Percentiles rank a stretch among this genome's conserved stretches.
phyloP scores from a whole-genome alignment of 2,888 invertebrate species.

The Drosophila subsilvestris region DNA sequence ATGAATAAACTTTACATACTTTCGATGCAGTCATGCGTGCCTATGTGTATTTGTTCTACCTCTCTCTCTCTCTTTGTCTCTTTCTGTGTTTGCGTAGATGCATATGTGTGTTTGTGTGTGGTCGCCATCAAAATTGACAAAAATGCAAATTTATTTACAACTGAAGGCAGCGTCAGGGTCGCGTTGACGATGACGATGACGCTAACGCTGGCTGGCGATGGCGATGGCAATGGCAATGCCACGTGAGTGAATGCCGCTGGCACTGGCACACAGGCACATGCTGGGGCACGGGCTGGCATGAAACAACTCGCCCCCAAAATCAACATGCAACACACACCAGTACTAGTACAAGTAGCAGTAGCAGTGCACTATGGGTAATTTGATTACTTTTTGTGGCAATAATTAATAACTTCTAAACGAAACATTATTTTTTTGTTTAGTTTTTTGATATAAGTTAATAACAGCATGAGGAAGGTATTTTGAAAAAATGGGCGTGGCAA shows the following conservation, averaged over 20 bases:
- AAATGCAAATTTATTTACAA: slow-evolving; percentile 79
- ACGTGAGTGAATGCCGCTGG: slow-evolving; percentile 65
- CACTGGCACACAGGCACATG: slow-evolving; percentile 17
- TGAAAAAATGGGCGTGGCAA: too few species aligned
- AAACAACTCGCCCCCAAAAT: slow-evolving; percentile 60
- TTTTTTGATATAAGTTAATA: too few species aligned
- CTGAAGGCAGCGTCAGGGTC: slow-evolving; percentile 52
- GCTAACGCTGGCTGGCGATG: too few species aligned
- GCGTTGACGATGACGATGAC: slow-evolving; percentile 36
- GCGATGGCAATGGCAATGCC: slow-evolving; percentile 22
- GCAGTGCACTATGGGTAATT: too few species aligned
- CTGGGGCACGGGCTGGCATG: slow-evolving; percentile 18
- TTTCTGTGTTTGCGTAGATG: not conserved
- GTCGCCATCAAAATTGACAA: slow-evolving; percentile 75
- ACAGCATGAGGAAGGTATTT: too few species aligned
- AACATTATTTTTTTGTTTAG: too few species aligned
- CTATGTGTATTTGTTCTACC: slow-evolving; percentile 16
- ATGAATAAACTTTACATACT: slow-evolving; percentile 73
- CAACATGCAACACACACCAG: slow-evolving; percentile 59
- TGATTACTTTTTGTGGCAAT: too few species aligned
- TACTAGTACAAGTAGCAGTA: not conserved
- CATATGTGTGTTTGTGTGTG: slow-evolving; percentile 29
- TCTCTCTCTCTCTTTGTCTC: slow-evolving; percentile 4
- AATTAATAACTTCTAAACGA: too few species aligned
- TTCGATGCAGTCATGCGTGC: slow-evolving; percentile 56